These are phyloP conservation scores for Tiaroga cobitis DNA, from an alignment of 2,797 vertebrate genomes.

Conservation along the genomic window DNA sequence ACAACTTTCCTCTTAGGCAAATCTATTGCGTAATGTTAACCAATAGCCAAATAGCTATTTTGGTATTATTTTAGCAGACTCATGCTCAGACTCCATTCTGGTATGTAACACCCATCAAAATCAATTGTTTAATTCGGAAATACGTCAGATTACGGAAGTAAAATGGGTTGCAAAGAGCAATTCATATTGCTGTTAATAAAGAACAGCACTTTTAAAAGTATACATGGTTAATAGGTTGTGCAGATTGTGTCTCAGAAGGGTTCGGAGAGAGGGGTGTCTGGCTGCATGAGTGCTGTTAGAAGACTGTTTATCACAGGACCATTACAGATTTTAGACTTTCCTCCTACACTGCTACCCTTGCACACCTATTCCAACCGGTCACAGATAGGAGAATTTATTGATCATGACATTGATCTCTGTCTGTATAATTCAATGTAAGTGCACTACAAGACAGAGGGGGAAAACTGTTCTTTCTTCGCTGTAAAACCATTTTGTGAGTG, in stretches of 20 bases:
- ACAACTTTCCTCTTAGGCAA: background rate
- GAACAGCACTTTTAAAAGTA: background rate
- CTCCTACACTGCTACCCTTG: background rate
- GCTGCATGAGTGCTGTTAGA: background rate
- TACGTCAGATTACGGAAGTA: background rate
- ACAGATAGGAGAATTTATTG: slow-evolving; percentile 50
- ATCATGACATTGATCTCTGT: slow-evolving; percentile 56
- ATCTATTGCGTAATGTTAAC: background rate
- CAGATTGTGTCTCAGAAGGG: background rate
- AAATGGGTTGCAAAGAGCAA: background rate
- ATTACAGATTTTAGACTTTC: slow-evolving; percentile 17
- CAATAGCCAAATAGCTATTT: background rate
- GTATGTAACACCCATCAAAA: background rate
- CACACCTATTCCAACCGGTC: slow-evolving; percentile 20
- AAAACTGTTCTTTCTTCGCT: background rate
- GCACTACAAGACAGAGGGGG: slow-evolving; percentile 42
- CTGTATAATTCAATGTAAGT: slow-evolving; percentile 42
- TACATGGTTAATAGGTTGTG: background rate
- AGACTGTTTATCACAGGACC: slow-evolving; percentile 2
- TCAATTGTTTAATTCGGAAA: background rate
- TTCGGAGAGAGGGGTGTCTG: background rate
- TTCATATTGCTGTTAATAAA: background rate
- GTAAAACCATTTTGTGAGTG: slow-evolving; percentile 32
- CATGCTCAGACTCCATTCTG: background rate
- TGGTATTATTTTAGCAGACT: background rate